phyloP scores from a whole-genome alignment of 2,888 invertebrate genomes.

The Rotaria macrura region DNA sequence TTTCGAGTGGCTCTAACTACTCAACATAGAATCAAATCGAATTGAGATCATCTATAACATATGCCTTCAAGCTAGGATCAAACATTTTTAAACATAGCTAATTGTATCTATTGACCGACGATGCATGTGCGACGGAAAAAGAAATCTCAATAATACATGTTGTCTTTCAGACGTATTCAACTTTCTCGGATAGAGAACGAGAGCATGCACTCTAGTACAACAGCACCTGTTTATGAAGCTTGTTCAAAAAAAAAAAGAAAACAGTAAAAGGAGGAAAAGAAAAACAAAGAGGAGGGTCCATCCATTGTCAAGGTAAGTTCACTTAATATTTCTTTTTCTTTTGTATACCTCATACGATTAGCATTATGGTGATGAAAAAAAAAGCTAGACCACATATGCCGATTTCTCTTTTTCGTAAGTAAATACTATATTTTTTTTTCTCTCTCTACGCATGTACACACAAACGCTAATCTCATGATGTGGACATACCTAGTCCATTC shows the following conservation, averaged over 20 bases:
- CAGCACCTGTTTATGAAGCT: background rate
- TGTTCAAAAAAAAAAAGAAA: background rate
- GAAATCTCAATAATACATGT: background rate
- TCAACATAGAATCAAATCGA: background rate
- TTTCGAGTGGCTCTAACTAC: background rate
- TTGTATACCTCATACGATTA: background rate
- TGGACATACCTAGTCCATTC: background rate
- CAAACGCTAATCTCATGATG: slow-evolving; percentile 8
- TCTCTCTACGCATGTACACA: background rate
- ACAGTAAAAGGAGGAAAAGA: background rate
- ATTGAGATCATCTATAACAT: background rate
- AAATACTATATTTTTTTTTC: background rate
- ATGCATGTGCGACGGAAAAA: background rate
- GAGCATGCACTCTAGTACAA: background rate
- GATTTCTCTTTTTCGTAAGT: background rate
- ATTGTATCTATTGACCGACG: background rate
- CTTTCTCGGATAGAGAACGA: background rate
- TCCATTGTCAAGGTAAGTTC: background rate
- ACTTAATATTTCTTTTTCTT: background rate
- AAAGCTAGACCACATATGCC: background rate
- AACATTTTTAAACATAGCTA: background rate
- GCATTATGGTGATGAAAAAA: background rate
- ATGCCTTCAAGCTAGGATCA: background rate
- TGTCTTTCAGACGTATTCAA: background rate
- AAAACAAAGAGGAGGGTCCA: background rate